These are phyloP conservation scores for Dendrocopos noguchii DNA, from an alignment of 2,113 vertebrate species.

Conservation along the genomic window DNA sequence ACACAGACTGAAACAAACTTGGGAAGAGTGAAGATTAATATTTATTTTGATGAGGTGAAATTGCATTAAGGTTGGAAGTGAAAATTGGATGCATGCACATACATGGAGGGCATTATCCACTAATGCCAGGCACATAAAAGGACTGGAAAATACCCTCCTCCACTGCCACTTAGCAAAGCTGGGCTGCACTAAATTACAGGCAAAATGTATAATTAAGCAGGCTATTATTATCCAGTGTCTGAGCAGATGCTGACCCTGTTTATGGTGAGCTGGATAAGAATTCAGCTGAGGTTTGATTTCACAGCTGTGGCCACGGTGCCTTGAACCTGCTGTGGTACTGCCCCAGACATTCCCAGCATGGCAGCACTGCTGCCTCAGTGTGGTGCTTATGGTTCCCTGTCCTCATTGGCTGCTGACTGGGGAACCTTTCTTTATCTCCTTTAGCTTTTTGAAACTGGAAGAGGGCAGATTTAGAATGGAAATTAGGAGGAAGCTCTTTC, in stretches of 20 bases:
- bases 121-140: conserved; percentile 52
- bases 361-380: background rate
- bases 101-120: conserved; percentile 4
- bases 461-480: too few relatives aligned
- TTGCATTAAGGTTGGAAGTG: conserved; percentile 42
- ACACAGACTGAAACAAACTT: conserved; percentile 17
- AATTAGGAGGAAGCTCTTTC: too few relatives aligned
- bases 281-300: background rate
- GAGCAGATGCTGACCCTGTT: conserved; percentile 18
- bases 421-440: background rate
- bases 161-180: conserved; percentile 18
- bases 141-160: conserved; percentile 42
- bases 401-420: background rate
- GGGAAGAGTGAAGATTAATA: conserved; percentile 54
- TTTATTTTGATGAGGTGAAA: conserved; percentile 60
- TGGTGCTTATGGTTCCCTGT: background rate
- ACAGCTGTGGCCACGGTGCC: background rate
- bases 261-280: conserved; percentile 30
- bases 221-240: conserved; percentile 43
- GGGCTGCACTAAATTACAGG: conserved; percentile 54
- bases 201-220: conserved; percentile 53
- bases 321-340: conserved; percentile 14
- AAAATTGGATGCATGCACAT: conserved; percentile 52
- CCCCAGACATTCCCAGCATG: background rate
- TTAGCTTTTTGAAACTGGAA: too few relatives aligned